Percentiles rank a stretch among this genome's conserved stretches.
phyloP scores from a whole-genome alignment of 1,140 invertebrate genomes.

The Drusus annulatus region DNA sequence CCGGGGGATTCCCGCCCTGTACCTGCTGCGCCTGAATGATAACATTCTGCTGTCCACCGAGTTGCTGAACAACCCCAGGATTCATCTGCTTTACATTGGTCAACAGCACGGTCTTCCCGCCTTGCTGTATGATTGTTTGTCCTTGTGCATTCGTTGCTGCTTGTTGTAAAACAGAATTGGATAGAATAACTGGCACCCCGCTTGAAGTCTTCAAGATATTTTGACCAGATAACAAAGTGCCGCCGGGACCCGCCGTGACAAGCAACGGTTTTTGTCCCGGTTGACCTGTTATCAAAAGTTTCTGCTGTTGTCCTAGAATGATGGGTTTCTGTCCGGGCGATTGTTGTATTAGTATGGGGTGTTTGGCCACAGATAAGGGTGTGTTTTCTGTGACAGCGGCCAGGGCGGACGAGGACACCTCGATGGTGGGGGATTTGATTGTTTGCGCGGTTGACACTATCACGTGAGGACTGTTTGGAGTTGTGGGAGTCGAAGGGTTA shows the following conservation, averaged over 20 bases:
- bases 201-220: slow-evolving; percentile 65
- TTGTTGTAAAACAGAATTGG: slow-evolving; percentile 55
- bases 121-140: slow-evolving; percentile 61
- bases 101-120: slow-evolving; percentile 66
- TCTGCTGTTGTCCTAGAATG: slow-evolving; percentile 65
- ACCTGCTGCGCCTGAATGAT: slow-evolving; percentile 55
- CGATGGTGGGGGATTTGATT: slow-evolving; percentile 32
- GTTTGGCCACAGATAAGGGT: slow-evolving; percentile 37
- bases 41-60: slow-evolving; percentile 39
- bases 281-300: slow-evolving; percentile 63
- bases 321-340: slow-evolving; percentile 64
- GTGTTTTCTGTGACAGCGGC: not conserved
- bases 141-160: slow-evolving; percentile 48
- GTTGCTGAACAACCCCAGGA: slow-evolving; percentile 40
- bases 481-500: not conserved
- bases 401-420: slow-evolving; percentile 1
- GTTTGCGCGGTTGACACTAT: slow-evolving; percentile 24
- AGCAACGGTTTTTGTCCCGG: slow-evolving; percentile 66
- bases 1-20: not conserved
- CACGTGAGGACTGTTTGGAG: slow-evolving; percentile 9
- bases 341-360: slow-evolving; percentile 58
- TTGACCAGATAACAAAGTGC: slow-evolving; percentile 57
- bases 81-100: slow-evolving; percentile 68
- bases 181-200: slow-evolving; percentile 62
- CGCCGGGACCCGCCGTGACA: slow-evolving; percentile 61